Conservation (phyloP, 2,888 invertebrate genomes). For the Apamea epomidion region DNA sequence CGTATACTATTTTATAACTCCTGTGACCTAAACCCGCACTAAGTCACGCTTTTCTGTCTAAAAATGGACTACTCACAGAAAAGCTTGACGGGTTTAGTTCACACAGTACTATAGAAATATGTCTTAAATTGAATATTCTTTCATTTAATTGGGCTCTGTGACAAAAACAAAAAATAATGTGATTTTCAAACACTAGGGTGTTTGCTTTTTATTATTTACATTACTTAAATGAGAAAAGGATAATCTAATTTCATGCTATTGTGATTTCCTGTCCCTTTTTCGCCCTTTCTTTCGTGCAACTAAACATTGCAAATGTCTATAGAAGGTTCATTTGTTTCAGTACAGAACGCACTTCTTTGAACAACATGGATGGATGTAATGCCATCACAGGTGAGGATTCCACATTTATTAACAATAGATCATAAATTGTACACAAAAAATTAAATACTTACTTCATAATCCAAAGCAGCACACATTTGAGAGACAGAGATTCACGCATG, state of each 20-base stretch:
- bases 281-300: background rate
- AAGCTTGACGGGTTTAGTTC: too few relatives aligned
- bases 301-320: constrained; percentile 69
- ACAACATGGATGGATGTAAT: constrained; percentile 88
- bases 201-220: background rate
- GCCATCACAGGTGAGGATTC: constrained; percentile 78
- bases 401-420: background rate
- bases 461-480: too few relatives aligned
- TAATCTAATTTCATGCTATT: background rate
- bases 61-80: too few relatives aligned
- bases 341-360: constrained; percentile 89
- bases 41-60: too few relatives aligned
- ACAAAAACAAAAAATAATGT: background rate
- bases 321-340: constrained; percentile 84
- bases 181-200: background rate
- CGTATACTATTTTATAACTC: too few relatives aligned
- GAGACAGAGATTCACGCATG: too few relatives aligned
- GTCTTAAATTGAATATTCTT: background rate
- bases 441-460: background rate
- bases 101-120: background rate
- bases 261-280: too few relatives aligned
- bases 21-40: too few relatives aligned
- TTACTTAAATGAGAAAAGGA: background rate
- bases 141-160: background rate
- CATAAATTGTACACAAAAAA: too few relatives aligned